These are phyloP conservation scores for Gila robusta DNA, from an alignment of 2,797 vertebrate genomes.

Conservation along the genomic window DNA sequence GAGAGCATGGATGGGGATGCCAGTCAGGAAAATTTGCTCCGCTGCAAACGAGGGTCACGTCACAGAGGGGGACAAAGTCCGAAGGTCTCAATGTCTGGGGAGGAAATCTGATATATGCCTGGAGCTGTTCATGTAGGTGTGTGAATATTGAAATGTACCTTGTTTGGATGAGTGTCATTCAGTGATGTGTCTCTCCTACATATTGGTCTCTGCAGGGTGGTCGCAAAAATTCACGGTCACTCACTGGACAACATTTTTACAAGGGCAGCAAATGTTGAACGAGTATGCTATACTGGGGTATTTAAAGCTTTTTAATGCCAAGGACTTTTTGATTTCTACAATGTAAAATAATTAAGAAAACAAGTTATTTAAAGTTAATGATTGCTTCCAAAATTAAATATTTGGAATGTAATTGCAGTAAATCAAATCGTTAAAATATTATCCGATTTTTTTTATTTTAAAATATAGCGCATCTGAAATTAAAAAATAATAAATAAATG, in stretches of 20 bases:
- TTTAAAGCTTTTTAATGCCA: not conserved
- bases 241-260: slow-evolving; percentile 5
- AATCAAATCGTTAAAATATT: not conserved
- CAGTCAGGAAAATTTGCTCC: slow-evolving; percentile 58
- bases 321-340: not conserved
- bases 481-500: not conserved
- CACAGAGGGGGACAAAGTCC: slow-evolving; percentile 34
- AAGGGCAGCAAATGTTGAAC: not conserved
- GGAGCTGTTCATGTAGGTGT: slow-evolving; percentile 20
- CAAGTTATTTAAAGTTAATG: no score
- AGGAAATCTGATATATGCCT: slow-evolving; percentile 45
- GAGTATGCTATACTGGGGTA: not conserved
- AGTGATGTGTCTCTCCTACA: slow-evolving; percentile 4
- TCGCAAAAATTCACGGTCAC: not conserved
- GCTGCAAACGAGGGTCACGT: slow-evolving; percentile 61
- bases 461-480: not conserved
- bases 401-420: not conserved
- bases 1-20: slow-evolving; percentile 52
- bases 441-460: not conserved
- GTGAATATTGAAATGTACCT: slow-evolving; percentile 38
- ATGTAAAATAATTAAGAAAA: not conserved
- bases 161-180: slow-evolving; percentile 48
- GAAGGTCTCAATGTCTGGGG: slow-evolving; percentile 49
- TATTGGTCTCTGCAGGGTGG: not conserved
- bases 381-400: not conserved